These are phyloP conservation scores for Zaprionus camerounensis DNA, from an alignment of 1,140 invertebrate genomes.

Conservation along the genomic window DNA sequence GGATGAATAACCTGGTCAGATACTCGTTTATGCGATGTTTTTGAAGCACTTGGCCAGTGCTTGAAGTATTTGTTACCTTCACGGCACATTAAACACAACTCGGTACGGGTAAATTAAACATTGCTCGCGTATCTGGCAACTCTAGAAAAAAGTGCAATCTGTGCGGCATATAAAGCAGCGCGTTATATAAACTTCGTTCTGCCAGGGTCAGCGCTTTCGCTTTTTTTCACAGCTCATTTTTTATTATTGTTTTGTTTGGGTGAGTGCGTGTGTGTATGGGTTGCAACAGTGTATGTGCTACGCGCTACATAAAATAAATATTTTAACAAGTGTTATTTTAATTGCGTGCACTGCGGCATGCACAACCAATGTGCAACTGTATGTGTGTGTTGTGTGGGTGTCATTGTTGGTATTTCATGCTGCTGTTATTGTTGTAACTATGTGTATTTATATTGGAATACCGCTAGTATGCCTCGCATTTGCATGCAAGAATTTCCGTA, in stretches of 20 bases:
- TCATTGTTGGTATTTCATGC: constrained; percentile 54
- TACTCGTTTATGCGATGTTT: background rate
- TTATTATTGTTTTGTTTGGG: constrained; percentile 16
- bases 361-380: constrained; percentile 42
- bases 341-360: constrained; percentile 69
- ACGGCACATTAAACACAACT: constrained; percentile 10
- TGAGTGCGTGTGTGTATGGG: background rate
- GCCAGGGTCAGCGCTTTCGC: constrained; percentile 43
- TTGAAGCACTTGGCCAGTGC: background rate
- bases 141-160: constrained; percentile 34
- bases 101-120: constrained; percentile 7
- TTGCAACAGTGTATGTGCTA: constrained; percentile 8
- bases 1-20: background rate
- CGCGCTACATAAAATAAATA: constrained; percentile 70
- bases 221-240: constrained; percentile 42
- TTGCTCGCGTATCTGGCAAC: background rate
- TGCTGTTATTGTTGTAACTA: constrained; percentile 17
- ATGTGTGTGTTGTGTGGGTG: constrained; percentile 17
- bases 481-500: constrained; percentile 32
- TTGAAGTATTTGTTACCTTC: constrained; percentile 6
- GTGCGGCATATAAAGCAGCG: constrained; percentile 12
- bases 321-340: constrained; percentile 81
- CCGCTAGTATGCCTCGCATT: constrained; percentile 13
- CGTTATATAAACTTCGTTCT: constrained; percentile 29
- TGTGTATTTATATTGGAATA: constrained; percentile 13